phyloP scores from a whole-genome alignment of 2,113 vertebrate genomes.

The Ariopsis seemanni region DNA sequence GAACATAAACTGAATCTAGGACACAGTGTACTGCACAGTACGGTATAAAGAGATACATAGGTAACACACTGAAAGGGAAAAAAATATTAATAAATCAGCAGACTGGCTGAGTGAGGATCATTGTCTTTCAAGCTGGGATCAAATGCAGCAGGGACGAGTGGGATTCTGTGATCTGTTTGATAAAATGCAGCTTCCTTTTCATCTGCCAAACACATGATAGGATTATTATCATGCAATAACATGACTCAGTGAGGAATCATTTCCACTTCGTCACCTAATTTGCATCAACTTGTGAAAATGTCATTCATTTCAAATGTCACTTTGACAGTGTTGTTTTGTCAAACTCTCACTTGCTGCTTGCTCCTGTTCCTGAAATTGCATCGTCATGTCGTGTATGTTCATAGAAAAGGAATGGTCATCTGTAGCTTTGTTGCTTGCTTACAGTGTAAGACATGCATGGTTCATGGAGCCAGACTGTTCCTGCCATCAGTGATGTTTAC shows the following conservation, averaged over 20 bases:
- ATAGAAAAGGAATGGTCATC: background rate
- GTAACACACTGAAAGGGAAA: background rate
- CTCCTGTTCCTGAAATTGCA: background rate
- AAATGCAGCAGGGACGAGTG: background rate
- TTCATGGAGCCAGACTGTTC: background rate
- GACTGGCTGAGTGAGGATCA: background rate
- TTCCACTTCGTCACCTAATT: background rate
- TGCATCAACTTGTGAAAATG: background rate
- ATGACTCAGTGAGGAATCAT: background rate
- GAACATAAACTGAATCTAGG: slow-evolving; percentile 10
- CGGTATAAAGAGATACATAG: background rate
- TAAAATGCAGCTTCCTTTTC: background rate
- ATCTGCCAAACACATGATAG: background rate
- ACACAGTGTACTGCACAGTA: background rate
- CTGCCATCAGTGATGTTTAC: background rate
- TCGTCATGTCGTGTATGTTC: background rate
- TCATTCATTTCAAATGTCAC: background rate
- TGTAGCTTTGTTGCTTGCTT: background rate
- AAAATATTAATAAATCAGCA: slow-evolving; percentile 5
- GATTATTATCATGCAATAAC: background rate
- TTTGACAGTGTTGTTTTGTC: background rate
- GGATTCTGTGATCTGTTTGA: background rate
- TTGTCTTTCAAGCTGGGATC: background rate
- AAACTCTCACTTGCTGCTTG: background rate
- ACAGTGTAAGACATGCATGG: background rate